A percentile compares a stretch with the other conserved stretches of the same genome.
These are phyloP conservation scores for Papilio protenor DNA, from an alignment of 2,888 invertebrate species.

Conservation along the genomic window DNA sequence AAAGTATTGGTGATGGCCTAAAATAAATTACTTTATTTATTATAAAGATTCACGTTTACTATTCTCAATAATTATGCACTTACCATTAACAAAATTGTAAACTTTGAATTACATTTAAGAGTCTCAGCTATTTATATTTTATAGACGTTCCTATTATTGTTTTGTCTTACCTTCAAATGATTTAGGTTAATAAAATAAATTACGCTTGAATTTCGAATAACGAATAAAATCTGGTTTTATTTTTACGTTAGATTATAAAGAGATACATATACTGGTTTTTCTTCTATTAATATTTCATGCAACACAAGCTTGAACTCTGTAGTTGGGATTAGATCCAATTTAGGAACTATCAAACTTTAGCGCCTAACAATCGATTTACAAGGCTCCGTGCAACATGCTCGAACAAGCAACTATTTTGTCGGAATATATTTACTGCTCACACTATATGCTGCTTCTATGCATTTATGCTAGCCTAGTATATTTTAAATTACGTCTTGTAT, in stretches of 20 bases:
- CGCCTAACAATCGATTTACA: conserved; percentile 43
- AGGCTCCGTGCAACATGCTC: conserved; percentile 37
- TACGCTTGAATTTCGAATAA: too few species aligned
- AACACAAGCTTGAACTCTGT: background rate
- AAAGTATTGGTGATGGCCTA: too few species aligned
- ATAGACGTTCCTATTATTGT: background rate
- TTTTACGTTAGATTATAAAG: too few species aligned
- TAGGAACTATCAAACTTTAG: conserved; percentile 42
- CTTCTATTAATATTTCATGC: conserved; percentile 3
- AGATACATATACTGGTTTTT: background rate
- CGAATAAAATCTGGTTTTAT: too few species aligned
- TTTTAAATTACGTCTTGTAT: background rate
- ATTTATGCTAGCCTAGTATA: conserved; percentile 8
- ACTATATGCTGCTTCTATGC: conserved; percentile 21
- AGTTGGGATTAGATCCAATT: conserved; percentile 37
- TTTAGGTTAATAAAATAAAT: too few species aligned
- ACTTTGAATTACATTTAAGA: background rate
- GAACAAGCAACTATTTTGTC: conserved; percentile 39
- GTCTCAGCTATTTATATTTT: background rate
- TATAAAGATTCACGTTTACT: background rate
- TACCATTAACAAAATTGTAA: too few species aligned
- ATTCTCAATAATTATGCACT: background rate
- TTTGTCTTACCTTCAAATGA: background rate
- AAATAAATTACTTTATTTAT: too few species aligned
- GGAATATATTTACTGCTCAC: conserved; percentile 36